phyloP scores from a whole-genome alignment of 2,113 vertebrate genomes.

The Epinephelus cyanopodus region DNA sequence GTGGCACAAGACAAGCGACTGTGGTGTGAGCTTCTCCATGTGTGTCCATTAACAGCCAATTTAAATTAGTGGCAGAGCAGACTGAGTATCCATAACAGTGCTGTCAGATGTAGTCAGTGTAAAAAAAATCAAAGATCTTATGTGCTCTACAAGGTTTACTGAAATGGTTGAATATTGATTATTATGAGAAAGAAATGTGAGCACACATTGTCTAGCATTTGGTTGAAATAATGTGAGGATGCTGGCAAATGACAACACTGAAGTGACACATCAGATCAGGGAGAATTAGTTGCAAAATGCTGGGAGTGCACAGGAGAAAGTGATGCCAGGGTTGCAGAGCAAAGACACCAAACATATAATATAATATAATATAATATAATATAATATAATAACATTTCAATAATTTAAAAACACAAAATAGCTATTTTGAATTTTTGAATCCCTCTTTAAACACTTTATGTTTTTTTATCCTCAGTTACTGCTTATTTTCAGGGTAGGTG shows the following conservation, averaged over 20 bases:
- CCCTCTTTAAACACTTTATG: not conserved
- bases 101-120: not conserved
- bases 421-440: not conserved
- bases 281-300: constrained; percentile 32
- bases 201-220: not conserved
- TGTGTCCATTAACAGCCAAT: not conserved
- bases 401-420: not conserved
- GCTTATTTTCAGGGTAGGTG: not conserved
- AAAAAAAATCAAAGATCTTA: not conserved
- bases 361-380: no score
- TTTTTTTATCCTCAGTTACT: not conserved
- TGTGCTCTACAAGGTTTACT: not conserved
- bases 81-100: not conserved
- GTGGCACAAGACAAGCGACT: constrained; percentile 36
- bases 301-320: constrained; percentile 32
- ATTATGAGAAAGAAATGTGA: not conserved
- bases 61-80: not conserved
- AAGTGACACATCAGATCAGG: constrained; percentile 49
- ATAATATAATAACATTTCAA: not conserved
- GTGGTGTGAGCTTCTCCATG: not conserved
- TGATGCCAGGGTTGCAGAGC: constrained; percentile 22
- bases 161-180: not conserved
- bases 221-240: not conserved
- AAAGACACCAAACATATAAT: constrained; percentile 18
- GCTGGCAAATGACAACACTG: constrained; percentile 12